phyloP scores from a whole-genome alignment of 2,113 vertebrate species.

The Brevimyrus niger region DNA sequence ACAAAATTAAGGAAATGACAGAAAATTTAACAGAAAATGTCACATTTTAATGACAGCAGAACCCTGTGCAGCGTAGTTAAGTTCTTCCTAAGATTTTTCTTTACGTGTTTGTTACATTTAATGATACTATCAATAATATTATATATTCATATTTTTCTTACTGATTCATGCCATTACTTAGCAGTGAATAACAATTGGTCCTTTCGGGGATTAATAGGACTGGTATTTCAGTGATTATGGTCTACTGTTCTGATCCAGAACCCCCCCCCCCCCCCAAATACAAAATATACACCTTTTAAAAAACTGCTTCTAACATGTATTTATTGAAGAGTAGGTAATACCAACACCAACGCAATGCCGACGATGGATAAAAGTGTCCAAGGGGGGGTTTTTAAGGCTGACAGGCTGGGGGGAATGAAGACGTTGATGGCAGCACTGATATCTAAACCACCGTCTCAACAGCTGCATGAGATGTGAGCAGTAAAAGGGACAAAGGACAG shows the following conservation, averaged over 20 bases:
- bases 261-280: not conserved
- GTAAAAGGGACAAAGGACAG: not conserved
- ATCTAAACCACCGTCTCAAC: not conserved
- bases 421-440: not conserved
- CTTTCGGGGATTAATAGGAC: not conserved
- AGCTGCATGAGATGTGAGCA: not conserved
- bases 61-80: not conserved
- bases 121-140: not conserved
- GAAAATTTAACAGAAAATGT: not conserved
- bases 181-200: not conserved
- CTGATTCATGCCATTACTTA: not conserved
- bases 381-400: not conserved
- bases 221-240: not conserved
- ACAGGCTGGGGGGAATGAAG: not conserved
- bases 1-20: no score
- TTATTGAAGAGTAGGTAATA: not conserved
- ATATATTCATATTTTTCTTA: not conserved
- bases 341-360: not conserved
- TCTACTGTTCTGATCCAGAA: not conserved
- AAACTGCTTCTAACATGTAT: not conserved
- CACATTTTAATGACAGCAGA: not conserved
- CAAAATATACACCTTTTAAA: not conserved
- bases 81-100: not conserved
- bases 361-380: not conserved
- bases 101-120: not conserved